phyloP scores from a whole-genome alignment of 2,113 vertebrate species.

The human (Homo sapiens) region DNA sequence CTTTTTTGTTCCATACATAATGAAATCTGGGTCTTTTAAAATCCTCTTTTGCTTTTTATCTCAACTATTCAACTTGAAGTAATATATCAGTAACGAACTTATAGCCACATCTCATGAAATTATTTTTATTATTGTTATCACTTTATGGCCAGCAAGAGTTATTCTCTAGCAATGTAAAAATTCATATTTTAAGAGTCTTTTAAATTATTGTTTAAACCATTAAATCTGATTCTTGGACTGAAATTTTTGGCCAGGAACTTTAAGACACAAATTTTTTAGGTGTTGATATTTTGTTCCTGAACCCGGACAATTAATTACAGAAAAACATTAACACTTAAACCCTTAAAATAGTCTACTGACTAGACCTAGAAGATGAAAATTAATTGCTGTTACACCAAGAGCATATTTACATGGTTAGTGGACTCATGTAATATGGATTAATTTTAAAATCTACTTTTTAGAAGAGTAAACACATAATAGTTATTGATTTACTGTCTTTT shows the following conservation, averaged over 20 bases:
- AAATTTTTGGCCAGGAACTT: not conserved
- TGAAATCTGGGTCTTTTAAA: not conserved
- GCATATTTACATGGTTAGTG: not conserved
- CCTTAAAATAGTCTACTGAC: not conserved
- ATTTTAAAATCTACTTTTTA: not conserved
- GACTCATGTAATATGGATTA: not conserved
- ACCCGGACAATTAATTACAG: slow-evolving; percentile 25
- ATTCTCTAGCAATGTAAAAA: not conserved
- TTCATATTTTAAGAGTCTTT: not conserved
- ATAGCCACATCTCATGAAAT: not conserved
- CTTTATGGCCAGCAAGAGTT: not conserved
- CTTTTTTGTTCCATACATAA: not conserved
- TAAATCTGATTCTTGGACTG: not conserved
- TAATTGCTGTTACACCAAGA: not conserved
- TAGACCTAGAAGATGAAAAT: not conserved
- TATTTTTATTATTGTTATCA: not conserved
- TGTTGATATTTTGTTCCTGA: slow-evolving; percentile 28
- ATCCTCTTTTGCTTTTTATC: not conserved
- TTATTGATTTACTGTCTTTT: not conserved
- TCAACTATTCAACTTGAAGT: not conserved
- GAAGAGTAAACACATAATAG: not conserved
- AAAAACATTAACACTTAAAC: not conserved
- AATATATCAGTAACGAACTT: not conserved
- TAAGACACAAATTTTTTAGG: not conserved
- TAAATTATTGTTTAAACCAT: not conserved